Evolutionary conservation across 2,888 invertebrate species (phyloP), one percentile per base, ranked within the genome.

Genomic region (Dynastes grantii): DNA sequence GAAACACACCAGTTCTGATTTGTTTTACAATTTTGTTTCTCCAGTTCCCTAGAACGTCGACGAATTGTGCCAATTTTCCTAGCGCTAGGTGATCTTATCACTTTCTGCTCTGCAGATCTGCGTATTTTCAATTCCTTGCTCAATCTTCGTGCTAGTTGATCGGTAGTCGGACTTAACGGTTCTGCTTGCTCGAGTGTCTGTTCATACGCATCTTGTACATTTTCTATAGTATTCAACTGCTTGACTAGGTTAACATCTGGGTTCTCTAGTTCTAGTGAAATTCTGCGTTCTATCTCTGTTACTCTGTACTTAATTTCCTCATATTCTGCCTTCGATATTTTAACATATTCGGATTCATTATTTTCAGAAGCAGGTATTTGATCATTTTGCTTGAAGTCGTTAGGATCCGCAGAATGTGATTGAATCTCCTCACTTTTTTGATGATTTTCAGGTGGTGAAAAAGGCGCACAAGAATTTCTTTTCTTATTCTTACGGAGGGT

Each of bases 41-140:
- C 85, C 22, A 85, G 83, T 80, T 95, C 95, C 85, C 92, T 92
- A 0, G 95, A 95, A 75, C 94, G 90, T 67, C 95, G 90, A 84
- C 95, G 89, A 82, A 95, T 91, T 8, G 92, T 92, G 27, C 95
- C 95, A 79, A 95, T 96, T 90, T 95, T 95, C 73, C 95, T 90
- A 1, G 95, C 95, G 86, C 95, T 95, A 0, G 95, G 96, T 0
- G 95, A 95, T 81, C 95, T 89, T 80, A 95, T 94, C 6, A 95
- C 91, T 85, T 93, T 93, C 73, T 92, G 91, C 83, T 95, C 94
- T 51, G 90, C 90, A 79, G 92, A 94, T 64, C 93, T 92, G 78
- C 95, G 89, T 77, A 95, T 95, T 86, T 94, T 94, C 64, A 95
- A 87, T 86, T 95, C 95, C 84, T 92, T 92, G 83, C 94, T 94